Base-by-base conservation (phyloP, 2,888 invertebrate species). In the Harpalus rufipes region DNA sequence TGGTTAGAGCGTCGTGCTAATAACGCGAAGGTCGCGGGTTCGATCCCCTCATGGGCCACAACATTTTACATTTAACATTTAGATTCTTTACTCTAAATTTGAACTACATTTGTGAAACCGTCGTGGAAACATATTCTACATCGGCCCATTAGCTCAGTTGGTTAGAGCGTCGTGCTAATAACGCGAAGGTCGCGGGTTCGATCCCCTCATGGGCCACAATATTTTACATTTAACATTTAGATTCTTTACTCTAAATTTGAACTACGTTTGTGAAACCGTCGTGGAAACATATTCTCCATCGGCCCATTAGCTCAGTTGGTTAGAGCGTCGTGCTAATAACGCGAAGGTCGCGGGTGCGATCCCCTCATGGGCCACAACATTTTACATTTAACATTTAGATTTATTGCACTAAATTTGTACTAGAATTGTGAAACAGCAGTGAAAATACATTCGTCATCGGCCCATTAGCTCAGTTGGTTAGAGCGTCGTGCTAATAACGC, bases 1-100 rank as follows among this genome's bases (percentile, higher is more conserved):
- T 94, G 94, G 94, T 94, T 94, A 94, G 94, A 94, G 94, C 94
- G 94, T 94, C 94, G 94, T 94, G 94, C 94, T 94, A 94, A 94
- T 94, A 94, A 94, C 94, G 94, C 94, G 94, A 94, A 94, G 94
- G 94, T 94, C 94, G 94, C 93, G 94, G 94, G 94, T 94, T 94
- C 94, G 94, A 94, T 94, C 94, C 94, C 94, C 94, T 92, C 93
- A 94, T 94, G 94, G 94, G 94, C 94, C 94, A 94, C 5, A 5
- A 4, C 5, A 32, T 32, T 32, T 32, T 32, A 32, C 6, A 32
- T 4, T 32, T 32, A 0, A 12, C 4, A 32, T 3, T 32, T 32
- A 32, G 32, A 32, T 32, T 32, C 6, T 4, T 32, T 32, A 6
- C 5, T 32, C 32, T 32, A 32, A 32, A 32, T 32, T 32, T 3